Percentiles rank a stretch among this genome's conserved stretches.
Evolutionary conservation across 2,113 vertebrate species (phyloP).

Genomic region (Pomatorhinus ruficollis): DNA sequence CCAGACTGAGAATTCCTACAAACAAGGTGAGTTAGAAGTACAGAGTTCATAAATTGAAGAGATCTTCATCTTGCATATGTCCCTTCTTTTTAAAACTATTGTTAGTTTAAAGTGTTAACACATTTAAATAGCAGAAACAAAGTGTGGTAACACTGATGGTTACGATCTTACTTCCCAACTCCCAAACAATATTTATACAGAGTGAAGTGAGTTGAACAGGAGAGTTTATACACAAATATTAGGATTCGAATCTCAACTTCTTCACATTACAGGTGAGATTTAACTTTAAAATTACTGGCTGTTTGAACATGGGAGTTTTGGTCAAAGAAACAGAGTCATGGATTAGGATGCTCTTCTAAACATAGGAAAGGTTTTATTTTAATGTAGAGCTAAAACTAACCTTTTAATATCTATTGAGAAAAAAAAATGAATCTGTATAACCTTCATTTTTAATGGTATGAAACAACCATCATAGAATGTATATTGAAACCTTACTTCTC

Average conservation of each 20-base stretch:
- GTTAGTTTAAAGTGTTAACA: not conserved
- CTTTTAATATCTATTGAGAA: not conserved
- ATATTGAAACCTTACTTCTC: not conserved
- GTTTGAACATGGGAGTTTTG: not conserved
- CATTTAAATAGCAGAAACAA: not conserved
- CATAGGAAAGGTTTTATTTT: not conserved
- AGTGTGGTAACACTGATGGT: not conserved
- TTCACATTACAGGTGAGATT: not conserved
- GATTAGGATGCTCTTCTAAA: not conserved
- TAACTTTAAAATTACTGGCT: not conserved
- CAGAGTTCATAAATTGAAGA: not conserved
- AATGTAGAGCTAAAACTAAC: not conserved
- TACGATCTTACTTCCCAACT: not conserved
- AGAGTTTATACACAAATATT: not conserved
- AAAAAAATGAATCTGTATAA: not conserved
- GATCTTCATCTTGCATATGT: not conserved
- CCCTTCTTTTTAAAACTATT: not conserved
- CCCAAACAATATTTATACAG: not conserved
- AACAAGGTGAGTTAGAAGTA: not conserved
- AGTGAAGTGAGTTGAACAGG: rapidly evolving
- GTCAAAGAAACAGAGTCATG: not conserved
- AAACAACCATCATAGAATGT: not conserved
- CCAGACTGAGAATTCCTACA: not conserved
- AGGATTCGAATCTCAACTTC: not conserved
- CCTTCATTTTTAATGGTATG: not conserved